A percentile compares a stretch with the other conserved stretches of the same genome.
Evolutionary conservation across 2,888 invertebrate species (phyloP).

Genomic region (Luffia ferchaultella): DNA sequence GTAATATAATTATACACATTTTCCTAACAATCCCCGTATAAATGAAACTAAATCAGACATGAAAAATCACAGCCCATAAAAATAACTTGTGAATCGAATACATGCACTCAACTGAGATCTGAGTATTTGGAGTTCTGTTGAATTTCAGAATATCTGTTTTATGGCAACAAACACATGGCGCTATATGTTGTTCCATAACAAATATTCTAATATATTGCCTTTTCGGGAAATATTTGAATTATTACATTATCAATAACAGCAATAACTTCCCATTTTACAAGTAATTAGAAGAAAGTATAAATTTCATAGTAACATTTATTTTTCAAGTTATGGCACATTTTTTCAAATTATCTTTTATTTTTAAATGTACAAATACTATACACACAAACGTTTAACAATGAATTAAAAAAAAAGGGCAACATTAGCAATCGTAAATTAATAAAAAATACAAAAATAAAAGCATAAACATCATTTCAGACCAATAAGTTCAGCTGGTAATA

Average conservation of each 20-base stretch:
- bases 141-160: too few species aligned
- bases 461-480: too few species aligned
- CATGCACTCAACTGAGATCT: conserved; percentile 30
- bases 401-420: conserved; percentile 2
- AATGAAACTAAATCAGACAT: conserved; percentile 21
- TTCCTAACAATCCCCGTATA: neutral
- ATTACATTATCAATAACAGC: too few species aligned
- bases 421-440: neutral
- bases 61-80: conserved; percentile 40
- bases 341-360: neutral
- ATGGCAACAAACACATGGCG: too few species aligned
- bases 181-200: too few species aligned
- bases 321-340: neutral
- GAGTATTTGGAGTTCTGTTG: conserved; percentile 27
- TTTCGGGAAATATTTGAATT: too few species aligned
- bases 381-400: neutral
- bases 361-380: neutral
- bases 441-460: neutral
- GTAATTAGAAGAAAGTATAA: neutral
- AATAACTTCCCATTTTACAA: too few species aligned
- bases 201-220: too few species aligned
- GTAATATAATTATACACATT: neutral
- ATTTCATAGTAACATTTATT: neutral
- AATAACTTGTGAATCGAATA: conserved; percentile 3
- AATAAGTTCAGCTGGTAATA: too few species aligned